Evolutionary conservation across 2,113 vertebrate genomes (phyloP), one percentile per base, ranked within the genome.

Genomic region (Stegostoma tigrinum): DNA sequence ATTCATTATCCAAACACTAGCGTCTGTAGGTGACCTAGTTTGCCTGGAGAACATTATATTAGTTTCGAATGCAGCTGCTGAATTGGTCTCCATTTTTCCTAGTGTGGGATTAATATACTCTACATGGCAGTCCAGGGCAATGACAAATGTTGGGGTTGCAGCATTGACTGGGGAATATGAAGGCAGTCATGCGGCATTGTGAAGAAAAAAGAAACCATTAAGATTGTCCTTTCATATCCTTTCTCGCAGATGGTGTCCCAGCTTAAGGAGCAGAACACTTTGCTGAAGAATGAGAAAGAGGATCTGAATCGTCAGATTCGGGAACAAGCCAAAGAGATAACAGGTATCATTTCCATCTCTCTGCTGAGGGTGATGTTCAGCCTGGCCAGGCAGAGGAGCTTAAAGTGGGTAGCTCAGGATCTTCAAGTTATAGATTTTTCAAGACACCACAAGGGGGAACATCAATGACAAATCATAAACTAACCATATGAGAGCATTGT

Each of bases 201-300:
- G 34, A 34, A 30, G 5, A 72, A 48, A 72, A 23, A 45, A 2
- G 10, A 93, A 38, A 7, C 34, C 5, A 61, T 66, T 64, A 93
- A 66, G 64, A 23, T 42, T 90, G 55, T 34, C 89, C 66, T 96
- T 68, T 70, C 89, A n/a, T 64, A 34, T 34, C 24, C 52, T 95
- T 78, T 42, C 95, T 70, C 38, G 80, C 95, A 99, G 99, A 97
- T 99, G 98, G 98, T 99, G 0, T 97, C 98, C 0, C 98, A 98
- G 96, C 97, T 99, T 96, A 99, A 98, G 96, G 98, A 99, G 64
- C 98, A 99, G 98, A 99, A 99, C 94, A 97, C 97, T 0, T 96
- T 97, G 75, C 97, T 99, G 97, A 99, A 99, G 97, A 98, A 97
- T 21, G 99, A 99, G 95, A 99, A 99, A 96, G 98, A 99, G 45